Evolutionary conservation across 2,113 vertebrate species (phyloP), one percentile per base, ranked within the genome.

Genomic region (Amphilophus citrinellus): DNA sequence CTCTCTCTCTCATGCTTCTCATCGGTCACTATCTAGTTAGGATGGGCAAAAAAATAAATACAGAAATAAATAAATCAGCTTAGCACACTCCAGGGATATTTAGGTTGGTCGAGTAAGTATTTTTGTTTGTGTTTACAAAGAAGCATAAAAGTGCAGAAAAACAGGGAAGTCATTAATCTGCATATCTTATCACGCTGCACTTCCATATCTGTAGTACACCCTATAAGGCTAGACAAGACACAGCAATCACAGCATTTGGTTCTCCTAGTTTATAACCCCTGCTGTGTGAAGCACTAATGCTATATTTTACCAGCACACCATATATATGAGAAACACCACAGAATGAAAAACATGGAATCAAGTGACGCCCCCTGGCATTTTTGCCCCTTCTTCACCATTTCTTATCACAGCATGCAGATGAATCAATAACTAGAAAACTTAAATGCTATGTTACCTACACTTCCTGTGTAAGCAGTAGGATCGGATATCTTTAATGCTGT

Each of bases 371-470:
- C 20, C 35, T 32, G 22, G 24, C 24, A 61, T 75, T 80, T 20
- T 47, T 24, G 77, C 53, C 80, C 79, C 58, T 84, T 78, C 76
- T 30, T 76, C 68, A n/a, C 24, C 57, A 53, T 44, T 77, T 80
- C 79, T 92, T 90, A 93, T 92, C 82, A 35, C 13, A 30, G 83
- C 66, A 50, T 6, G 10, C 75, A 22, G 58, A 87, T 88, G 62
- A 91, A 92, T 91, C 7, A 92, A 93, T 93, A 92, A 93, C 93
- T 80, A 17, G 6, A 32, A 78, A 77, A 63, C 35, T 3, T 62
- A 22, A 24, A n/a, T 24, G 27, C 4, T 58, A 5, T 81, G 27
- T 42, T 39, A 15, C 59, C 76, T 61, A 24, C 32, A 53, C 78
- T 14, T 53, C 71, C 42, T 61, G 14, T 81, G 37, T 17, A 18